phyloP scores from a whole-genome alignment of 1,140 invertebrate genomes.

The Drosophila orena region DNA sequence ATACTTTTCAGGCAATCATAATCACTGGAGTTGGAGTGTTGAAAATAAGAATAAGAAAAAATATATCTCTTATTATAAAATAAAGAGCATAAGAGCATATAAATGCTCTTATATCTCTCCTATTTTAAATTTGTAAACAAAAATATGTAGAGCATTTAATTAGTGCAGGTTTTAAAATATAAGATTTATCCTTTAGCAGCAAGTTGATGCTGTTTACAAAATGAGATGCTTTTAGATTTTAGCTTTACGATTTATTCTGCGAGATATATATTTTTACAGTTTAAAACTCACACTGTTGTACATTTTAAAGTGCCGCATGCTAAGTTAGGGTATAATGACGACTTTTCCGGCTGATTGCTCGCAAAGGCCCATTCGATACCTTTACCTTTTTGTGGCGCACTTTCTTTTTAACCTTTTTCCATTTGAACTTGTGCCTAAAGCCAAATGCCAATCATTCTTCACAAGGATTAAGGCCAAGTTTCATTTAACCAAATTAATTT shows the following conservation, averaged over 20 bases:
- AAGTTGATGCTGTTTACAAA: too few species aligned
- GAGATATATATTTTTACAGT: too few species aligned
- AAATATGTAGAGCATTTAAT: too few species aligned
- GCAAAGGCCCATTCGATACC: slow-evolving; percentile 43
- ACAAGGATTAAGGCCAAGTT: slow-evolving; percentile 38
- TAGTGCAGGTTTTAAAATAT: too few species aligned
- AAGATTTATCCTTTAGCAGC: too few species aligned
- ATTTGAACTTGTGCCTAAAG: slow-evolving; percentile 46
- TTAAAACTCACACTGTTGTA: background rate
- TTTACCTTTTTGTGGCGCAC: slow-evolving; percentile 26
- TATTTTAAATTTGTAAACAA: too few species aligned
- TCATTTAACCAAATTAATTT: slow-evolving; percentile 77
- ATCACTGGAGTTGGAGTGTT: slow-evolving; percentile 1
- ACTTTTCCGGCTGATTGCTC: slow-evolving; percentile 56
- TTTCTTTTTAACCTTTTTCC: slow-evolving; percentile 47
- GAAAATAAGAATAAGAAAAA: background rate
- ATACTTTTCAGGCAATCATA: slow-evolving; percentile 53
- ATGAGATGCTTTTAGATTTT: too few species aligned
- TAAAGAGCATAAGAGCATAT: too few species aligned
- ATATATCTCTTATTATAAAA: too few species aligned
- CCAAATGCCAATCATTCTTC: slow-evolving; percentile 35
- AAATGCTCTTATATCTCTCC: too few species aligned
- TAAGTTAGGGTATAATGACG: slow-evolving; percentile 10
- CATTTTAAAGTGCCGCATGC: background rate
- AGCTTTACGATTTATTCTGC: too few species aligned